A percentile compares a stretch with the other conserved stretches of the same genome.
Conservation (phyloP, 2,797 vertebrate genomes). For the Enteromius argenteus region DNA sequence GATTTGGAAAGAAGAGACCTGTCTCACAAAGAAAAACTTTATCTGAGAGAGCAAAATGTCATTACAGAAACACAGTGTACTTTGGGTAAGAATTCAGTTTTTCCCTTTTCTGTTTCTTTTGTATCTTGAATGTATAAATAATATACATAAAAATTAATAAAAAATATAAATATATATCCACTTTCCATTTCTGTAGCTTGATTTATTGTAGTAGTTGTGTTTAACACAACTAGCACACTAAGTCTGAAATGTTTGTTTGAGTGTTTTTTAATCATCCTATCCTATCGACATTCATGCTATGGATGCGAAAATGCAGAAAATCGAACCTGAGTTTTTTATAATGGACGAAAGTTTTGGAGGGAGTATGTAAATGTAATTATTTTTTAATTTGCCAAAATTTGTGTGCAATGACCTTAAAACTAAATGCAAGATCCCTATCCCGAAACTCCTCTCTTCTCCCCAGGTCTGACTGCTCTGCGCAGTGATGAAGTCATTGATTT, state of each 20-base stretch:
- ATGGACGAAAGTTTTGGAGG: too few relatives aligned
- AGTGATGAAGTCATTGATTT: slow-evolving; percentile 99
- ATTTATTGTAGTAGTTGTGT: not conserved
- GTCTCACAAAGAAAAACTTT: slow-evolving; percentile 97
- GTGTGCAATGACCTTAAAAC: too few relatives aligned
- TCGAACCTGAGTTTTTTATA: too few relatives aligned
- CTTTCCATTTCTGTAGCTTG: not conserved
- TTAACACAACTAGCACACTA: too few relatives aligned
- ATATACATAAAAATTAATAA: too few relatives aligned
- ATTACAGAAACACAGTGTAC: slow-evolving; percentile 99
- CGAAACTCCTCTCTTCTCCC: slow-evolving; percentile 22
- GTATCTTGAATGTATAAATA: not conserved
- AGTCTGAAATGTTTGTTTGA: too few relatives aligned
- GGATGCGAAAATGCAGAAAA: too few relatives aligned
- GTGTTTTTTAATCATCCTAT: too few relatives aligned
- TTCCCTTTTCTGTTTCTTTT: not conserved
- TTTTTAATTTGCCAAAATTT: too few relatives aligned
- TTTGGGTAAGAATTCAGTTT: slow-evolving; percentile 81
- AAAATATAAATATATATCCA: too few relatives aligned
- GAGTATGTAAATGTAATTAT: too few relatives aligned
- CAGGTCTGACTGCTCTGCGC: slow-evolving; percentile 94
- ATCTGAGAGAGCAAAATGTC: slow-evolving; percentile 95
- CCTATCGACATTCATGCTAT: too few relatives aligned
- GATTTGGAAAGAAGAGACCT: slow-evolving; percentile 98
- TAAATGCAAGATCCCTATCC: not conserved